phyloP scores from a whole-genome alignment of 2,113 vertebrate species.

The Hepsetus odoe region DNA sequence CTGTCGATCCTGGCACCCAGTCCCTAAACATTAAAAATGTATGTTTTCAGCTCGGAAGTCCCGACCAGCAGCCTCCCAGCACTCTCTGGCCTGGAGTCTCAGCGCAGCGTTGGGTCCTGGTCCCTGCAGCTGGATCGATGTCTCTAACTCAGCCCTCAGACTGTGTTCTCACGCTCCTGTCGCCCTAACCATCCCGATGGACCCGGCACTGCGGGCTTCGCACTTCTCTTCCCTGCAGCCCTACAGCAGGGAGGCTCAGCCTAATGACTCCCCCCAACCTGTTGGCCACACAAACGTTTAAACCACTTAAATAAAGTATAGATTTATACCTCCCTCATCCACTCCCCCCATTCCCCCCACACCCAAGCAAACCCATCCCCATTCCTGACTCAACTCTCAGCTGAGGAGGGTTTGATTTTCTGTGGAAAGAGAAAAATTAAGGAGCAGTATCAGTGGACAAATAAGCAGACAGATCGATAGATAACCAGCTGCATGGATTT shows the following conservation, averaged over 20 bases:
- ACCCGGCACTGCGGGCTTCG: not conserved
- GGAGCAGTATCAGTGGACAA: too few relatives aligned
- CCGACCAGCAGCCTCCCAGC: constrained; percentile 21
- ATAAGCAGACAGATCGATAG: too few relatives aligned
- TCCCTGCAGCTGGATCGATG: constrained; percentile 65
- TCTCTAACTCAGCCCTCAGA: constrained; percentile 69
- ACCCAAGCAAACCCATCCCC: not conserved
- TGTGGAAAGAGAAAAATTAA: not conserved
- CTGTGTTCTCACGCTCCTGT: constrained; percentile 67
- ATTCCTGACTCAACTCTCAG: constrained; percentile 60
- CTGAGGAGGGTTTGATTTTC: constrained; percentile 30
- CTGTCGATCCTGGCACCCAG: too few relatives aligned
- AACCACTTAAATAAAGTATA: constrained; percentile 76
- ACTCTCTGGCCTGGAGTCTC: constrained; percentile 31
- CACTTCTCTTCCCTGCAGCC: not conserved
- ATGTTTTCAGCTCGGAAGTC: not conserved
- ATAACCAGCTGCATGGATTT: too few relatives aligned
- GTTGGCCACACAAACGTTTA: constrained; percentile 72
- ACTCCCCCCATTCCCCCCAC: constrained; percentile 37
- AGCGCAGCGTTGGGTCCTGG: not conserved
- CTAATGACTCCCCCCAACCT: constrained; percentile 76
- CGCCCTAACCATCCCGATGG: constrained; percentile 35
- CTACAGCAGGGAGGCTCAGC: constrained; percentile 59
- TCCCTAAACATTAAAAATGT: too few relatives aligned
- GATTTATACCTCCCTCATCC: too few relatives aligned